Evolutionary conservation across 1,140 invertebrate species (phyloP).

Genomic region (Argopecten irradians): DNA sequence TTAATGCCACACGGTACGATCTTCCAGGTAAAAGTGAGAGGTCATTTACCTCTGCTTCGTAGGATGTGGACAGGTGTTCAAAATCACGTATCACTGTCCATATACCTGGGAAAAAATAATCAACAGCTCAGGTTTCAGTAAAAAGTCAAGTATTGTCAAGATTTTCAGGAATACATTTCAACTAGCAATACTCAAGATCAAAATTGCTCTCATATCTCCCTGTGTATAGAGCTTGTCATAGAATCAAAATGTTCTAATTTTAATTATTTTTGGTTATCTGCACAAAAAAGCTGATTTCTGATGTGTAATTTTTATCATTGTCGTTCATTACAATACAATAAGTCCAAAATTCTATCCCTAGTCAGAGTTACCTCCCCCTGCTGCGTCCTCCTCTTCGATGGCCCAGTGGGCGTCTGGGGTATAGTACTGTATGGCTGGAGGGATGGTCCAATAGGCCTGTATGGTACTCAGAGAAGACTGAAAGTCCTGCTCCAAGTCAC

Average conservation of each 20-base stretch:
- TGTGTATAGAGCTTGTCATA: too few relatives aligned
- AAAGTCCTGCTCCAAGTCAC: constrained; percentile 38
- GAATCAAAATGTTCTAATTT: too few relatives aligned
- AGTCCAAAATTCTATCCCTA: too few relatives aligned
- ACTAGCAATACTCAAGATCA: too few relatives aligned
- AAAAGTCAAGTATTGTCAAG: background rate
- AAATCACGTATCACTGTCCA: constrained; percentile 51
- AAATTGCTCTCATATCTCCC: too few relatives aligned
- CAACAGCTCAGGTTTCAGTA: background rate
- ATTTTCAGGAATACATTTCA: too few relatives aligned
- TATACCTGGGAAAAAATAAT: constrained; percentile 27
- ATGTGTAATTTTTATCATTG: too few relatives aligned
- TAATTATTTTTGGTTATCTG: too few relatives aligned
- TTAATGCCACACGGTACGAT: constrained; percentile 46
- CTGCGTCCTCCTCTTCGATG: constrained; percentile 34
- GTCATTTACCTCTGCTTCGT: constrained; percentile 37
- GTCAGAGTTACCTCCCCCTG: background rate
- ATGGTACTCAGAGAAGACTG: constrained; percentile 36
- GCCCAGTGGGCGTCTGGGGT: constrained; percentile 42
- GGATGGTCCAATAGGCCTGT: constrained; percentile 42
- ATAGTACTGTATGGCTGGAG: constrained; percentile 18
- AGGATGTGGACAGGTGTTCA: constrained; percentile 36
- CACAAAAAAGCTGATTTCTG: too few relatives aligned
- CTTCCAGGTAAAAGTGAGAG: constrained; percentile 43
- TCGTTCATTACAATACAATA: too few relatives aligned